Evolutionary conservation across 2,113 vertebrate species (phyloP).

Genomic region (Dipodomys spectabilis): DNA sequence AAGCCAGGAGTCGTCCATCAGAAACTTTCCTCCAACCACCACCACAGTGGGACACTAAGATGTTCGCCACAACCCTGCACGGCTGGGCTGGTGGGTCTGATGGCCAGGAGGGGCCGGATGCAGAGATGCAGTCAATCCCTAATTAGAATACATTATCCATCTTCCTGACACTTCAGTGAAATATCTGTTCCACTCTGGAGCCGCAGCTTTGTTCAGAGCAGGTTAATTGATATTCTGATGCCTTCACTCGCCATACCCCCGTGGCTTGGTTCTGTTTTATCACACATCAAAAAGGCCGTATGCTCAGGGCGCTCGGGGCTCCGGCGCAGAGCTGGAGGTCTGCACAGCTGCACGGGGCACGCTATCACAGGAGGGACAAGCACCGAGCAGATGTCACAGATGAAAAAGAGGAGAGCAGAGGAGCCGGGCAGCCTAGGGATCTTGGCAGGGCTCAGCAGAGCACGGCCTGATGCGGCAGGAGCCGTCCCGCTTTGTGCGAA

Average conservation of each 20-base stretch:
- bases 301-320: constrained; percentile 89
- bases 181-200: constrained; percentile 82
- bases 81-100: constrained; percentile 71
- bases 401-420: constrained; percentile 61
- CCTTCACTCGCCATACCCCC: constrained; percentile 88
- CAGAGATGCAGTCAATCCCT: constrained; percentile 81
- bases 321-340: constrained; percentile 91
- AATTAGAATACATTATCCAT: constrained; percentile 90
- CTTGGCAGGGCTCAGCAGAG: constrained; percentile 83
- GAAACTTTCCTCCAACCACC: not conserved
- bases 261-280: constrained; percentile 98
- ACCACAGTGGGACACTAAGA: constrained; percentile 10
- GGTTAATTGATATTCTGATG: constrained; percentile 96
- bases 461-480: constrained; percentile 78
- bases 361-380: constrained; percentile 92
- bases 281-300: constrained; percentile 98
- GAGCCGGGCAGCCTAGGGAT: constrained; percentile 83
- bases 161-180: constrained; percentile 88
- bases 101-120: constrained; percentile 75
- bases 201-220: constrained; percentile 86
- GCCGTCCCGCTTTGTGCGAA: constrained; percentile 78
- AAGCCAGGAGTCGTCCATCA: not conserved
- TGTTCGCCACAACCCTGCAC: constrained; percentile 32
- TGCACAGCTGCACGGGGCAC: constrained; percentile 95
- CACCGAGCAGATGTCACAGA: constrained; percentile 96